Conservation (phyloP, 2,888 invertebrate genomes). For the Brachyptera putata region DNA sequence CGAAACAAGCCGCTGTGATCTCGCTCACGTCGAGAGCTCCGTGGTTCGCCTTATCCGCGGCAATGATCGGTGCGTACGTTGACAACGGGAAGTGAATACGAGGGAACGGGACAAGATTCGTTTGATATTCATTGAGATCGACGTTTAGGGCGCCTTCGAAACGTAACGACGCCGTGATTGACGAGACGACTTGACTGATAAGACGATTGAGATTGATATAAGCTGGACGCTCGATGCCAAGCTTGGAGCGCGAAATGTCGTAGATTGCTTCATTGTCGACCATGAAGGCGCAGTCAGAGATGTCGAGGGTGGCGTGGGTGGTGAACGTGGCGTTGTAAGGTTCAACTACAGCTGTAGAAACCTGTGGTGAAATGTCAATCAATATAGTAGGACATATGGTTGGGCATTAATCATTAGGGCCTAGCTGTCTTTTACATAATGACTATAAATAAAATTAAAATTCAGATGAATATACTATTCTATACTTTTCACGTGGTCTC, state of each 20-base stretch:
- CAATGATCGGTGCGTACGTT: slow-evolving; percentile 44
- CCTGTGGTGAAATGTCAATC: no score
- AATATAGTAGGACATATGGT: no score
- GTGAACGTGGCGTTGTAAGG: slow-evolving; percentile 44
- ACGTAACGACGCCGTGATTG: slow-evolving; percentile 47
- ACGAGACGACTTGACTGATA: slow-evolving; percentile 59
- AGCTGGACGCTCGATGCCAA: slow-evolving; percentile 52
- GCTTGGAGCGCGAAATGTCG: slow-evolving; percentile 51
- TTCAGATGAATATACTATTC: no score
- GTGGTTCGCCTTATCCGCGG: slow-evolving; percentile 67
- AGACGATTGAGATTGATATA: slow-evolving; percentile 56
- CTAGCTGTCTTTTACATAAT: no score
- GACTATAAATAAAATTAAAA: no score
- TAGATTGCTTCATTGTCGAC: slow-evolving; percentile 43
- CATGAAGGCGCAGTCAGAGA: slow-evolving; percentile 43
- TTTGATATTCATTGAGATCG: slow-evolving; percentile 52
- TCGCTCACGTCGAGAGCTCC: slow-evolving; percentile 74
- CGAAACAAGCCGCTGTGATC: slow-evolving; percentile 85
- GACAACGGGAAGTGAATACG: slow-evolving; percentile 51
- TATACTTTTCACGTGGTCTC: no score
- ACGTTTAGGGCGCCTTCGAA: slow-evolving; percentile 52
- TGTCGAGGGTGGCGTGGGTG: slow-evolving; percentile 43
- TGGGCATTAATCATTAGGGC: no score
- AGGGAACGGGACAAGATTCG: slow-evolving; percentile 49
- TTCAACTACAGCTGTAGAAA: slow-evolving; percentile 44